Base-by-base conservation (phyloP, 2,113 vertebrate species). In the Epinephelus cyanopodus region DNA sequence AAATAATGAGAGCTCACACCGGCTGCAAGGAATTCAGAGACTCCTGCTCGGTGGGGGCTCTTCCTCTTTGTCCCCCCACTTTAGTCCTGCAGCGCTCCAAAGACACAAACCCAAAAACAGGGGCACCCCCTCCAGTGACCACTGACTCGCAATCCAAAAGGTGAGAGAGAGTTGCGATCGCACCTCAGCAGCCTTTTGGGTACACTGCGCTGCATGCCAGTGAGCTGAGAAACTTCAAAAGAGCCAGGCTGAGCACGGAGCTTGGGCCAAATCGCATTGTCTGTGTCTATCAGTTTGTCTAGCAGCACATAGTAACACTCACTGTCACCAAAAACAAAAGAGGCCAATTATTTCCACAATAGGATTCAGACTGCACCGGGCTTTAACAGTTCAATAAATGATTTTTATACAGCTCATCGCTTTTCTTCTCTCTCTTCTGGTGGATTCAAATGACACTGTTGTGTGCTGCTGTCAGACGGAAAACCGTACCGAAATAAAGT, bases 1-100 rank as follows among this genome's bases (percentile, higher is more conserved):
- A 88, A 88, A 88, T 90, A 93, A 94, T 92, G 90, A 94, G 91
- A 84, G 79, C 85, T 89, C 72, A 72, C 52, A 58, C 56, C 18
- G 50, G 80, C 89, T 90, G 82, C 68, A 58, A 80, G 83, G 87
- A 91, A 92, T 92, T 81, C 89, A 88, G 62, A 90, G 84, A 89
- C 67, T 74, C 72, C 78, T 54, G 37, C 88, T 84, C 86, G 45
- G 89, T 52, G 67, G 84, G 89, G 70, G 77, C 56, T 73, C 61
- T 77, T 91, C 90, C 79, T 91, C 78, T 86, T 74, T 58, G 88
- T 77, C 69, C 63, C 81, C 78, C 68, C 62, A 71, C 61, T 85
- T 82, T 73, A 85, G 74, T 67, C 76, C 62, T 37, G 72, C 33
- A 52, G 74, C 14, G 76, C 29, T 71, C 23, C 66, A 82, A 61